These are phyloP conservation scores for Teleogryllus occipitalis DNA, from an alignment of 1,140 invertebrate species.

Conservation along the genomic window DNA sequence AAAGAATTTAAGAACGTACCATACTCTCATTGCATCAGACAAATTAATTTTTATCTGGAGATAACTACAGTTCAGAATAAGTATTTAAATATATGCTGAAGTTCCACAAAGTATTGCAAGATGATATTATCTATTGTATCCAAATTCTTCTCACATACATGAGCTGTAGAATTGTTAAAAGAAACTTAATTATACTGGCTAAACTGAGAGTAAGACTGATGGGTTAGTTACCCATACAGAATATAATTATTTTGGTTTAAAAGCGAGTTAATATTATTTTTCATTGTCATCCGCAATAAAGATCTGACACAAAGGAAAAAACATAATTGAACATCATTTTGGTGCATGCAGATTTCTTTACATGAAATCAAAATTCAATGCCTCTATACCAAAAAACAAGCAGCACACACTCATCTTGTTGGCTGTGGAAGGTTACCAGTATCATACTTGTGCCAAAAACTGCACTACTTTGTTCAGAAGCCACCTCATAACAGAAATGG, in stretches of 20 bases:
- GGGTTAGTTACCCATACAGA: too few relatives aligned
- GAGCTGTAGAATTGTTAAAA: not conserved
- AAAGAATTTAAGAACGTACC: too few relatives aligned
- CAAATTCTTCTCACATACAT: not conserved
- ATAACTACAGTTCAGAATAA: too few relatives aligned
- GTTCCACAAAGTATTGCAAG: not conserved
- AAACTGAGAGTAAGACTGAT: too few relatives aligned
- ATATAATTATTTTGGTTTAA: too few relatives aligned
- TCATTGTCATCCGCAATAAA: too few relatives aligned
- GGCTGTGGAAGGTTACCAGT: not conserved
- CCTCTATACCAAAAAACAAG: not conserved
- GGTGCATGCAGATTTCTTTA: not conserved
- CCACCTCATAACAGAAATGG: constrained; percentile 11
- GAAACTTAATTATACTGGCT: not conserved
- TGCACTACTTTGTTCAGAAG: constrained; percentile 20
- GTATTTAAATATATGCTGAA: too few relatives aligned
- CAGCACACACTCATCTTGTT: not conserved
- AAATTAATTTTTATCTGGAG: too few relatives aligned
- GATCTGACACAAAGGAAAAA: not conserved
- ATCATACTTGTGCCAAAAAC: constrained; percentile 15
- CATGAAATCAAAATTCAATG: not conserved
- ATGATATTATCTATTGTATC: not conserved
- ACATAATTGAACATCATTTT: not conserved
- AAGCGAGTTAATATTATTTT: too few relatives aligned
- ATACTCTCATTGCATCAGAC: too few relatives aligned